Evolutionary conservation across 2,797 vertebrate genomes (phyloP).

Genomic region (Enteromius fasciolatus): DNA sequence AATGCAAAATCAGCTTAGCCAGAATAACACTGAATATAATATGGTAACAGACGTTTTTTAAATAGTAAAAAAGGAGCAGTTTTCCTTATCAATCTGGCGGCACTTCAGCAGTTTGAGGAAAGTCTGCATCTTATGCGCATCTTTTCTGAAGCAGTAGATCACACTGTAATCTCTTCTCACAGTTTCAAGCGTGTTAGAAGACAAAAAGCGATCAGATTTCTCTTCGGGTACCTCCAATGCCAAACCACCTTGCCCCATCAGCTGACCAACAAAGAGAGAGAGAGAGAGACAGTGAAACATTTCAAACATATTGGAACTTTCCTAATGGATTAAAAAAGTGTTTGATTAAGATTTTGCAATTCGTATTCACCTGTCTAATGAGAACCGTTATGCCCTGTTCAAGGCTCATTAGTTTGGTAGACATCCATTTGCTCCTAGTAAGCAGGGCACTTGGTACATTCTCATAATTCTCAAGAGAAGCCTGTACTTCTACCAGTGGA

Average conservation of each 20-base stretch:
- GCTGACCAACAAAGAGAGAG: conserved; percentile 38
- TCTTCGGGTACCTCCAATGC: conserved; percentile 34
- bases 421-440: conserved; percentile 61
- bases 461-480: conserved; percentile 59
- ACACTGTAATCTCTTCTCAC: conserved; percentile 58
- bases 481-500: conserved; percentile 57
- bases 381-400: conserved; percentile 61
- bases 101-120: conserved; percentile 65
- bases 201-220: background rate
- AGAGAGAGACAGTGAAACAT: background rate
- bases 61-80: conserved; percentile 56
- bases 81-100: conserved; percentile 43
- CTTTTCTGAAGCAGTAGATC: conserved; percentile 65
- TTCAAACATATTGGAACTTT: background rate
- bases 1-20: background rate
- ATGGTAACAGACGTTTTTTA: background rate
- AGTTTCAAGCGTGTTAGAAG: conserved; percentile 40
- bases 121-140: conserved; percentile 65
- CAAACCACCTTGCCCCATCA: conserved; percentile 50
- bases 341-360: background rate
- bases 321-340: background rate
- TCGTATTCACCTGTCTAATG: conserved; percentile 53
- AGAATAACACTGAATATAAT: background rate
- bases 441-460: conserved; percentile 55
- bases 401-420: conserved; percentile 58